These are phyloP conservation scores for Mormyrus lacerda DNA, from an alignment of 2,113 vertebrate genomes.

Conservation along the genomic window DNA sequence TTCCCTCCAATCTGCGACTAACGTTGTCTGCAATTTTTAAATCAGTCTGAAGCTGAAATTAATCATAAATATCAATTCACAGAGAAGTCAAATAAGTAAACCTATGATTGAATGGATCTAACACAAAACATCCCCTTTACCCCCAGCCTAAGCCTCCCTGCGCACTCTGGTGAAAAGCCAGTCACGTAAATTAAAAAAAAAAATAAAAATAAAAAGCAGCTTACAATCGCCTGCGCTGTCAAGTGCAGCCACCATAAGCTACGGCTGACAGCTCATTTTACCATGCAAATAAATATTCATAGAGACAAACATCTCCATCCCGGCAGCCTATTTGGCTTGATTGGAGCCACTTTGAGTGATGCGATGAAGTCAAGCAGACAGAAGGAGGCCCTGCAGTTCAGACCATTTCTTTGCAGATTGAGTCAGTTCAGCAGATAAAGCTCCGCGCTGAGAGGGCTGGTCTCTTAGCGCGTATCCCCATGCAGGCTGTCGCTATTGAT, in stretches of 20 bases:
- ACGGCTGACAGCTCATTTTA: not conserved
- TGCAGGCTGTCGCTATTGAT: not conserved
- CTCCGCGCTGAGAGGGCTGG: not conserved
- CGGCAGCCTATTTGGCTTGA: not conserved
- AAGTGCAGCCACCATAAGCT: not conserved
- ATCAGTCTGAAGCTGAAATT: not conserved
- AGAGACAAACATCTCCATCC: not conserved
- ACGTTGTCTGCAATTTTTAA: not conserved
- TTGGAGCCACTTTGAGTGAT: not conserved
- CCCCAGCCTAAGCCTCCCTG: no score
- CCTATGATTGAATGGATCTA: not conserved
- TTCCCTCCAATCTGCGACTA: not conserved
- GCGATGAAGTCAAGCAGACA: not conserved
- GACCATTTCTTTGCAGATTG: not conserved
- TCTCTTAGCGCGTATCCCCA: not conserved
- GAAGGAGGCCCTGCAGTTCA: not conserved
- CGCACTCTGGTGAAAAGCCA: not conserved
- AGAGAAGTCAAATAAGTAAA: not conserved
- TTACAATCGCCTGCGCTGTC: not conserved
- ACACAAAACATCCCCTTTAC: not conserved
- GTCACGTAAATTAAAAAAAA: not conserved
- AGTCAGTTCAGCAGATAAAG: not conserved
- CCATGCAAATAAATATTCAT: conserved; percentile 14
- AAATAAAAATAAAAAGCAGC: not conserved
- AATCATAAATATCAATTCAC: not conserved